phyloP scores from a whole-genome alignment of 2,113 vertebrate species.

The Triplophysa rosa region DNA sequence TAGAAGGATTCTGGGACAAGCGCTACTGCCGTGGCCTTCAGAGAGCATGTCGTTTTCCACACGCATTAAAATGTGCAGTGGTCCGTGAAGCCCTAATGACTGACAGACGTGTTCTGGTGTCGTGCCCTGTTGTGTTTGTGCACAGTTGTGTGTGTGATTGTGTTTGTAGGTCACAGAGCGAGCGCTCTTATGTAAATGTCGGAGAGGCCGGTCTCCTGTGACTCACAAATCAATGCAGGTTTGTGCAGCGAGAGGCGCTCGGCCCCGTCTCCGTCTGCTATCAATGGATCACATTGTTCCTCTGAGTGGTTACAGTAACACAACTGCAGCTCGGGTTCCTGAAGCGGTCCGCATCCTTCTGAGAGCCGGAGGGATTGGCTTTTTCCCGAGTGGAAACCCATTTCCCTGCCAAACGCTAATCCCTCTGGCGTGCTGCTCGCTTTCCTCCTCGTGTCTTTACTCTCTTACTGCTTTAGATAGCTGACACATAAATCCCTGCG shows the following conservation, averaged over 20 bases:
- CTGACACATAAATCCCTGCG: too few species aligned
- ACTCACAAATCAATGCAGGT: slow-evolving; percentile 59
- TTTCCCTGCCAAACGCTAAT: too few species aligned
- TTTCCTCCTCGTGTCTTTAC: too few species aligned
- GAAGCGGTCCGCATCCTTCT: background rate
- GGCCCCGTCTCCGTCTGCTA: slow-evolving; percentile 64
- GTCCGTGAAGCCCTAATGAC: background rate
- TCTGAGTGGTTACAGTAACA: background rate
- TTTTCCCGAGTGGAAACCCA: slow-evolving; percentile 11
- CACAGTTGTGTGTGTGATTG: slow-evolving; percentile 16
- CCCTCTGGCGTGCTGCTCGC: too few species aligned
- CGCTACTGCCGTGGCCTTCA: background rate
- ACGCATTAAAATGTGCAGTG: background rate
- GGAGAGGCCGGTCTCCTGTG: background rate
- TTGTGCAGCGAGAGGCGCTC: slow-evolving; percentile 68
- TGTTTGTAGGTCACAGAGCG: slow-evolving; percentile 19
- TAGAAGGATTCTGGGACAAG: background rate
- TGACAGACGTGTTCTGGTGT: background rate
- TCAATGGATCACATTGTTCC: slow-evolving; percentile 73
- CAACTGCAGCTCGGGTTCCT: background rate
- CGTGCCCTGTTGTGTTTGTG: background rate
- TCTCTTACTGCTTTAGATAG: too few species aligned
- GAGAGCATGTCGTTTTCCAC: background rate
- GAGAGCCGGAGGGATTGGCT: background rate
- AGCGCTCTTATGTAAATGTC: slow-evolving; percentile 10